phyloP scores from a whole-genome alignment of 2,888 invertebrate species.

The Drosophila meridiana region DNA sequence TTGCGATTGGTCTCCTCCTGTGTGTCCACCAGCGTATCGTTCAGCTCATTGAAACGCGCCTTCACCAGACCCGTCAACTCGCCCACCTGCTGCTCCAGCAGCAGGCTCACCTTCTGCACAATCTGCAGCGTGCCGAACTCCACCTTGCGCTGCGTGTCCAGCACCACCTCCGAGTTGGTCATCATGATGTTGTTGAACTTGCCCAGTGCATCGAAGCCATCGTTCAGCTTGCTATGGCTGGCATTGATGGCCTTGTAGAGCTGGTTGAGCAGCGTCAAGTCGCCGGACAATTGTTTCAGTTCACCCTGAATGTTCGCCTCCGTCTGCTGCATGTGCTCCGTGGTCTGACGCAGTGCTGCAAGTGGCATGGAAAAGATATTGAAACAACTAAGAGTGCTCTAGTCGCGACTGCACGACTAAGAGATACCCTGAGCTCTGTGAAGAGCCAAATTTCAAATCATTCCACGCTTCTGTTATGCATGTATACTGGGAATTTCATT shows the following conservation, averaged over 20 bases:
- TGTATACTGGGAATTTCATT: too few species aligned
- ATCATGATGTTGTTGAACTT: slow-evolving; percentile 92
- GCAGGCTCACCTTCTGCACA: slow-evolving; percentile 90
- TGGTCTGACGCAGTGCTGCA: slow-evolving; percentile 85
- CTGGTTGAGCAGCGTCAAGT: slow-evolving; percentile 86
- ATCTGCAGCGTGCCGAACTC: slow-evolving; percentile 95
- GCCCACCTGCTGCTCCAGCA: slow-evolving; percentile 88
- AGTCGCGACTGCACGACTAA: too few species aligned
- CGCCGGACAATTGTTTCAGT: slow-evolving; percentile 87
- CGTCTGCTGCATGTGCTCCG: slow-evolving; percentile 86
- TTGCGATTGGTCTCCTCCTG: slow-evolving; percentile 91
- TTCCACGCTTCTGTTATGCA: too few species aligned
- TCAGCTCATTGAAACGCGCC: slow-evolving; percentile 89
- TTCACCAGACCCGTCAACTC: slow-evolving; percentile 89
- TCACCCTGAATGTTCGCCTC: slow-evolving; percentile 86
- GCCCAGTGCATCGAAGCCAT: slow-evolving; percentile 87
- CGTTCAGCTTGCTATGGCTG: slow-evolving; percentile 86
- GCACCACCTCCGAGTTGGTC: slow-evolving; percentile 93
- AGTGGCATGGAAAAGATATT: too few species aligned
- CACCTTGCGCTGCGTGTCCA: slow-evolving; percentile 93
- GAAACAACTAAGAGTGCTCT: too few species aligned
- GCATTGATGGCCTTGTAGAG: slow-evolving; percentile 87
- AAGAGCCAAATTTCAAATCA: too few species aligned
- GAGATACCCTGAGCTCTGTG: too few species aligned
- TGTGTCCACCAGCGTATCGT: slow-evolving; percentile 89